phyloP scores from a whole-genome alignment of 2,888 invertebrate genomes.

The Tortrix viridana region DNA sequence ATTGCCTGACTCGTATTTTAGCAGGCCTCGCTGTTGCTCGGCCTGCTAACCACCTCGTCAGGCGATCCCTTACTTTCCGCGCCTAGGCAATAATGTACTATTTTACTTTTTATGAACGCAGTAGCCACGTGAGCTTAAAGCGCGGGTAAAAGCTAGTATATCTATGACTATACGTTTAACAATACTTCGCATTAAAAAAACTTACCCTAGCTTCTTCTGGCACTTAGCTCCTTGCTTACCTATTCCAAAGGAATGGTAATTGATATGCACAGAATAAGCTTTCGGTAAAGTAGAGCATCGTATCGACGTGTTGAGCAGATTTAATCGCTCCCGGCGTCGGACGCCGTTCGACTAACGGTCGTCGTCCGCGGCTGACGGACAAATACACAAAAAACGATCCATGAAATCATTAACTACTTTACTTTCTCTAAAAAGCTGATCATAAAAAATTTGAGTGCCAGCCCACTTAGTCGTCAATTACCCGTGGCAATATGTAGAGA shows the following conservation, averaged over 20 bases:
- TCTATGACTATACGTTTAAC: too few relatives aligned
- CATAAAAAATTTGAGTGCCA: constrained; percentile 23
- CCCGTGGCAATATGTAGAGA: constrained; percentile 21
- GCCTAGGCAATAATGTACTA: too few relatives aligned
- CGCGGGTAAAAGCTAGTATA: too few relatives aligned
- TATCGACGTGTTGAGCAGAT: constrained; percentile 45
- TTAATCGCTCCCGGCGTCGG: constrained; percentile 43
- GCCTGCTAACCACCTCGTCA: too few relatives aligned
- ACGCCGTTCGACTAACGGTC: constrained; percentile 69
- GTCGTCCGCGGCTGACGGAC: constrained; percentile 42
- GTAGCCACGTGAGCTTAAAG: too few relatives aligned
- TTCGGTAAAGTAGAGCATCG: constrained; percentile 37
- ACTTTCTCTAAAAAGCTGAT: constrained; percentile 26
- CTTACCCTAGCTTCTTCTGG: too few relatives aligned
- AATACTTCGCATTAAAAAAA: too few relatives aligned
- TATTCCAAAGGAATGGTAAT: constrained; percentile 27
- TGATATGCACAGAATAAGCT: constrained; percentile 38
- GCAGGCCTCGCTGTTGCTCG: too few relatives aligned
- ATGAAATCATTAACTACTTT: constrained; percentile 40
- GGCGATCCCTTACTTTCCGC: too few relatives aligned
- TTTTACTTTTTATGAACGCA: too few relatives aligned
- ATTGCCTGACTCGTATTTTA: too few relatives aligned
- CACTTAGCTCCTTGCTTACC: constrained; percentile 13
- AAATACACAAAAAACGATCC: constrained; percentile 37
- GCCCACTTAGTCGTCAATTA: constrained; percentile 30